Evolutionary conservation across 2,888 invertebrate species (phyloP).

Genomic region (Mimachlamys varia): DNA sequence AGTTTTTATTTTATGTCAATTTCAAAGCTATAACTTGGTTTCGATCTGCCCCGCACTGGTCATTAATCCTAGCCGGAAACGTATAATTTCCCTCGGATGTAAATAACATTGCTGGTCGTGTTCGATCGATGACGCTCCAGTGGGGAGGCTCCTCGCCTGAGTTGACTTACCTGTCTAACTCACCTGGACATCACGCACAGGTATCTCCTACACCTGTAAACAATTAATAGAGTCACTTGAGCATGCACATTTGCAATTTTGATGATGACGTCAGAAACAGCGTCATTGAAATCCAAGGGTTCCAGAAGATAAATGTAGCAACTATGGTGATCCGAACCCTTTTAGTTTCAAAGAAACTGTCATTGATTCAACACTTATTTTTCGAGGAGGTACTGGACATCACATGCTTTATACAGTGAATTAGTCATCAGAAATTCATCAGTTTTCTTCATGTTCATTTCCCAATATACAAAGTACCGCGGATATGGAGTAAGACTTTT

Average conservation of each 20-base stretch:
- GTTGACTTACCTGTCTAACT: background rate
- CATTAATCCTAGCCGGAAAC: background rate
- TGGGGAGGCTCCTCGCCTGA: background rate
- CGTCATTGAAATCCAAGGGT: no score
- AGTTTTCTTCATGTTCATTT: no score
- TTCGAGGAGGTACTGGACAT: no score
- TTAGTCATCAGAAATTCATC: no score
- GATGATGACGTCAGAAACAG: no score
- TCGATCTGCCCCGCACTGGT: background rate
- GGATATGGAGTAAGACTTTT: no score
- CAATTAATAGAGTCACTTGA: background rate
- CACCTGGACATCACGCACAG: background rate
- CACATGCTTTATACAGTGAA: no score
- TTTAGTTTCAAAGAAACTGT: no score
- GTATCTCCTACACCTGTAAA: background rate
- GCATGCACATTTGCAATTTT: background rate
- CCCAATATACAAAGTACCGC: no score
- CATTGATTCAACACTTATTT: no score
- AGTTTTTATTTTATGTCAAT: background rate
- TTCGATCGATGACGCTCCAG: constrained; percentile 3
- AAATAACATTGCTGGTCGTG: constrained; percentile 10
- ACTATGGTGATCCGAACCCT: no score
- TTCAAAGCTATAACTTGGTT: background rate
- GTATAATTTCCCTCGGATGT: constrained; percentile 22
- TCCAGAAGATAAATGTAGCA: no score